These are phyloP conservation scores for Sycophila sp. DNA, from an alignment of 1,140 invertebrate species.

Conservation along the genomic window DNA sequence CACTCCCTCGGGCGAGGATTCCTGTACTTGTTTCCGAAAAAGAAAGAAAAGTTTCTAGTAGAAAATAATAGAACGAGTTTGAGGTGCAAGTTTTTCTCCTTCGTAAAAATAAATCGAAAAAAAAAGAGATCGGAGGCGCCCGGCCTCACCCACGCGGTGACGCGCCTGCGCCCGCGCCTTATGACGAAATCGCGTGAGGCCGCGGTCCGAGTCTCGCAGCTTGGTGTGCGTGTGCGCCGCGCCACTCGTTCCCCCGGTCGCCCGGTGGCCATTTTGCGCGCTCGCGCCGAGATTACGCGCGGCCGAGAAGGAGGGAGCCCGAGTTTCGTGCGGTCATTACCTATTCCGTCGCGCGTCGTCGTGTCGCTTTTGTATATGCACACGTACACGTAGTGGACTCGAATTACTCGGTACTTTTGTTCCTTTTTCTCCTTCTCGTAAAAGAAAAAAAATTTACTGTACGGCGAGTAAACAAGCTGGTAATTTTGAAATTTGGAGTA, in stretches of 20 bases:
- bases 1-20: neutral
- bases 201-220: neutral
- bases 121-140: no score
- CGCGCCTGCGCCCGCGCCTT: conserved; percentile 4
- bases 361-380: neutral
- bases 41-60: no score
- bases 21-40: neutral
- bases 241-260: no score
- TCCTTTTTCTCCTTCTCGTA: neutral
- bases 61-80: no score
- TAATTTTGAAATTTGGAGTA: no score
- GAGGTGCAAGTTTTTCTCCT: no score
- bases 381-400: neutral
- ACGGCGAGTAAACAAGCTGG: no score
- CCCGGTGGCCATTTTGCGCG: conserved; percentile 24
- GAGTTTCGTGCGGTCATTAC: no score
- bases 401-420: neutral
- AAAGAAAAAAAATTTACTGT: no score
- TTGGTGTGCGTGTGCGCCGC: neutral
- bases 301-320: neutral
- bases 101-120: no score
- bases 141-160: neutral
- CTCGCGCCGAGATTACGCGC: neutral
- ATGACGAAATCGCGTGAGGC: conserved; percentile 25
- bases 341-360: no score